Conservation (phyloP, 2,113 vertebrate genomes). For the Marmota flaviventris region DNA sequence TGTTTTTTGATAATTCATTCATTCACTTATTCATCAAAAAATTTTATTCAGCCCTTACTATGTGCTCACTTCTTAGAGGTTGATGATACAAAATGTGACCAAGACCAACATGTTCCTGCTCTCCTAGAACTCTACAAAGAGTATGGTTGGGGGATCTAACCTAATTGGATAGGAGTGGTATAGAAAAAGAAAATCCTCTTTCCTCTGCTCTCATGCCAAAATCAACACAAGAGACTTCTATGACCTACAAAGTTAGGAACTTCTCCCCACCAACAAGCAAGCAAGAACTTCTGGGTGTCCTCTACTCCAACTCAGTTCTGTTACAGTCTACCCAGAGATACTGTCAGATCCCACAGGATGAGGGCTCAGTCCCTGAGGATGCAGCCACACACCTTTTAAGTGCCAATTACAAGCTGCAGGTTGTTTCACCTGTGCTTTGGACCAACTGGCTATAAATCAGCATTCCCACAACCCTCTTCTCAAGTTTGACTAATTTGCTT, state of each 20-base stretch:
- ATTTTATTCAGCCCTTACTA: neutral
- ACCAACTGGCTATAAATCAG: neutral
- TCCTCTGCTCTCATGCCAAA: neutral
- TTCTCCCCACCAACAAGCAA: neutral
- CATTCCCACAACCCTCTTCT: neutral
- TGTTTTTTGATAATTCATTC: constrained; percentile 5
- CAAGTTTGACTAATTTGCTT: neutral
- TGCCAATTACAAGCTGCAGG: neutral
- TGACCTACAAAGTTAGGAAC: neutral
- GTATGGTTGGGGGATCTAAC: neutral
- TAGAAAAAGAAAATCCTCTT: neutral
- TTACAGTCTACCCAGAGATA: neutral
- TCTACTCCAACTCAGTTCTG: neutral
- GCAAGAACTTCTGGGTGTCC: neutral
- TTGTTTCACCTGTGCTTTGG: neutral
- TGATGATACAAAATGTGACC: neutral
- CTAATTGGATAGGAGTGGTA: neutral
- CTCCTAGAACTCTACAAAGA: constrained; percentile 11
- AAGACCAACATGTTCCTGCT: neutral
- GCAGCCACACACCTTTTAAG: neutral
- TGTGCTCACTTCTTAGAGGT: neutral
- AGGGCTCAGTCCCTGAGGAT: neutral
- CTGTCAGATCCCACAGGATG: neutral
- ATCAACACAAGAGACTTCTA: neutral
- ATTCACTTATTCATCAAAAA: constrained; percentile 5